Evolutionary conservation across 2,113 vertebrate species (phyloP).

Genomic region (Camarhynchus parvulus): DNA sequence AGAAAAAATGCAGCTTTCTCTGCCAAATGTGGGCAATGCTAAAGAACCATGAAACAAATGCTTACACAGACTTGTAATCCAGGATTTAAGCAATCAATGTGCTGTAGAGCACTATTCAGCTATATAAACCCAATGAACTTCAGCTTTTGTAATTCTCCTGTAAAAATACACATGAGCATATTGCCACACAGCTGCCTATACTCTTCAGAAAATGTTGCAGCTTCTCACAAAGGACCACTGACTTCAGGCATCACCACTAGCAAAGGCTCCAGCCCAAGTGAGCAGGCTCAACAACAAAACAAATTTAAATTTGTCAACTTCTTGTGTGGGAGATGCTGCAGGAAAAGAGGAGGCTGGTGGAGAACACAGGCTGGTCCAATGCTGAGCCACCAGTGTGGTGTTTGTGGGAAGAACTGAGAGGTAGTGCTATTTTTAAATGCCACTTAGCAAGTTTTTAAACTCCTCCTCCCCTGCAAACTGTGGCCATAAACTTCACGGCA

Average conservation of each 20-base stretch:
- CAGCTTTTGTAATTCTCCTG: slow-evolving; percentile 17
- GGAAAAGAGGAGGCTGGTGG: background rate
- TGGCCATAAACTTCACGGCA: background rate
- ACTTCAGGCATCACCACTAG: background rate
- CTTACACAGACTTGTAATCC: slow-evolving; percentile 55
- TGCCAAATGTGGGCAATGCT: slow-evolving; percentile 48
- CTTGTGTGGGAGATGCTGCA: background rate
- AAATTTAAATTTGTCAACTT: background rate
- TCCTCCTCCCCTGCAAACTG: background rate
- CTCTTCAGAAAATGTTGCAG: background rate
- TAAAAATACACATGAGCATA: slow-evolving; percentile 31
- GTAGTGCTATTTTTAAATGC: background rate
- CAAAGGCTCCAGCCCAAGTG: background rate
- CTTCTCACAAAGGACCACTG: background rate
- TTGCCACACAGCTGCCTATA: background rate
- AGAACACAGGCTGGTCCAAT: background rate
- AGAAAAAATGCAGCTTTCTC: slow-evolving; percentile 28
- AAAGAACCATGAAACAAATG: slow-evolving; percentile 62
- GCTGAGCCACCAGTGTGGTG: background rate
- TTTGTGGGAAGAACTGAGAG: background rate
- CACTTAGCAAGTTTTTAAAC: background rate
- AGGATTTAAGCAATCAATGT: slow-evolving; percentile 27
- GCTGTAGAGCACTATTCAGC: slow-evolving; percentile 3
- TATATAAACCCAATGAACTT: slow-evolving; percentile 31
- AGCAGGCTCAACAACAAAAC: background rate